phyloP scores from a whole-genome alignment of 2,888 invertebrate species.

The Stenodema calcarata region DNA sequence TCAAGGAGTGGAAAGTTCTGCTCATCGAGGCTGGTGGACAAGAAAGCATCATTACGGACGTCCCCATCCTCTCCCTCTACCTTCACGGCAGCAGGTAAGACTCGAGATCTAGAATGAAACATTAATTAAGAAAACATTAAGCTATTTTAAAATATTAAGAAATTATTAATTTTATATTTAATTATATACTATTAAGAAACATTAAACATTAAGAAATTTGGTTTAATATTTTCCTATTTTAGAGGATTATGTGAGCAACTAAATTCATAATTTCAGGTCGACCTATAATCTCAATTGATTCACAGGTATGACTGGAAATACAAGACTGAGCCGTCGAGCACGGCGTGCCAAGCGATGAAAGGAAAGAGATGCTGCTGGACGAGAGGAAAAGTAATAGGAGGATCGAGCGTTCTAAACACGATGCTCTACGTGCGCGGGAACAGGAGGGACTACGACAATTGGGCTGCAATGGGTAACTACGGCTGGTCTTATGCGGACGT shows the following conservation, averaged over 20 bases:
- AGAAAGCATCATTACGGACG: constrained; percentile 86
- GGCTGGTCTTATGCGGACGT: constrained; percentile 89
- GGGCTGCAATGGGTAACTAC: constrained; percentile 83
- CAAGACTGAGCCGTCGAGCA: constrained; percentile 81
- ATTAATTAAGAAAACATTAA: neutral
- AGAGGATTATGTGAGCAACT: neutral
- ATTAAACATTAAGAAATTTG: neutral
- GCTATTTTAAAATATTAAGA: neutral
- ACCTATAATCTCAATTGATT: neutral
- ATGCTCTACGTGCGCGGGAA: constrained; percentile 93
- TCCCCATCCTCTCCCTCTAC: constrained; percentile 84
- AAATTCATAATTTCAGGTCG: no score
- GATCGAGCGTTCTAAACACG: constrained; percentile 85
- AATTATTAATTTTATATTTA: neutral
- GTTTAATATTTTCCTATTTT: neutral
- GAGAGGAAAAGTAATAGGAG: constrained; percentile 69
- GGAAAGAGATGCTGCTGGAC: constrained; percentile 88
- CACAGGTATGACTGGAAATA: constrained; percentile 80
- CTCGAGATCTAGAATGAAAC: neutral
- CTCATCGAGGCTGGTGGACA: constrained; percentile 86
- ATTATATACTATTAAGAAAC: no score
- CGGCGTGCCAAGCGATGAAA: constrained; percentile 86
- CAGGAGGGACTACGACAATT: constrained; percentile 82
- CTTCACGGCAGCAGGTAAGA: constrained; percentile 79
- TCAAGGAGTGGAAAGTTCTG: constrained; percentile 78